A percentile compares a stretch with the other conserved stretches of the same genome.
Conservation (phyloP, 1,140 invertebrate species). For the Drosophila nannoptera region DNA sequence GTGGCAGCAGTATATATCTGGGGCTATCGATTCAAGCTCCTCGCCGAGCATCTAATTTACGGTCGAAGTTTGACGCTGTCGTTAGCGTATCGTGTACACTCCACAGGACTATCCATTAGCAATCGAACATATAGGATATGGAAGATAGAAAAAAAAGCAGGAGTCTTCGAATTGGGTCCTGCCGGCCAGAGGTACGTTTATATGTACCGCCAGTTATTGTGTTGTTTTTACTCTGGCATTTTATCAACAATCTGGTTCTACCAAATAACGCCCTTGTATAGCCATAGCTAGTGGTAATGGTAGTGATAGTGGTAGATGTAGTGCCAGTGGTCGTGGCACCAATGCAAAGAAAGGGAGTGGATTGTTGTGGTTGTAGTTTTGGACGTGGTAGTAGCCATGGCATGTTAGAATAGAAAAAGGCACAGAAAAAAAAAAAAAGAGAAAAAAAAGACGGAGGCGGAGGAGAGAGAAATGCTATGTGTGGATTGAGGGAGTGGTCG, state of each 20-base stretch:
- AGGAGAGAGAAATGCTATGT: not conserved
- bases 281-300: slow-evolving; percentile 38
- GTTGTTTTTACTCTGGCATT: slow-evolving; percentile 54
- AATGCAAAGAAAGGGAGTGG: slow-evolving; percentile 5
- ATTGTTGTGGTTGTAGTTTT: slow-evolving; percentile 4
- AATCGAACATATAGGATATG: slow-evolving; percentile 57
- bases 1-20: no score
- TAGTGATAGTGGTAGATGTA: not conserved
- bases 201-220: slow-evolving; percentile 48
- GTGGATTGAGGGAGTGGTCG: slow-evolving; percentile 63
- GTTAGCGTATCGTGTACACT: no score
- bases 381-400: slow-evolving; percentile 12
- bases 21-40: no score
- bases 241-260: slow-evolving; percentile 77
- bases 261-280: slow-evolving; percentile 70
- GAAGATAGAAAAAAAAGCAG: not conserved
- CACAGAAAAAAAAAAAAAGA: slow-evolving; percentile 31
- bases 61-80: no score
- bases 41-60: no score
- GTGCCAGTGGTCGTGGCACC: not conserved
- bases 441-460: no score
- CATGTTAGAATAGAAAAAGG: slow-evolving; percentile 27
- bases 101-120: slow-evolving; percentile 54
- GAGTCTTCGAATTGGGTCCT: slow-evolving; percentile 27
- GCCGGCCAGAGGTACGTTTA: slow-evolving; percentile 55